Base-by-base conservation (phyloP, 2,797 vertebrate species). In the Sternotherus odoratus region DNA sequence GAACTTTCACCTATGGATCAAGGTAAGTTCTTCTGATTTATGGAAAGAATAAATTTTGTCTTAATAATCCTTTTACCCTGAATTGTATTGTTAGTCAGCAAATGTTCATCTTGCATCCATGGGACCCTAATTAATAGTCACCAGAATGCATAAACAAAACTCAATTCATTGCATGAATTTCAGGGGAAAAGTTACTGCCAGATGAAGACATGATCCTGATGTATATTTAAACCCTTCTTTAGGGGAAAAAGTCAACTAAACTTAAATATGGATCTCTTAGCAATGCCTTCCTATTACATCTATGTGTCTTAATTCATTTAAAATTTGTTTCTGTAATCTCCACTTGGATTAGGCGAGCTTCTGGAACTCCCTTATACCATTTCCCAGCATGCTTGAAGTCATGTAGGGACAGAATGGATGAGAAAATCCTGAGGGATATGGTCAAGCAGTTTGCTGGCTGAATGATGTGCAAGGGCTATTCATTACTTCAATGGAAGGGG, bases 61-160 rank as follows among this genome's bases (percentile, higher is more conserved):
- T 84, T 92, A 60, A 79, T 94, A 95, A 57, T 77, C 87, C 60
- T 17, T 91, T 75, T 87, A n/a, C 72, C 82, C 16, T 95, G 94
- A 78, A 57, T 7, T 77, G 75, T 83, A 78, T 87, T 80, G 21
- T 56, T 86, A 86, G 46, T 92, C 24, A 83, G 77, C 79, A 92
- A 26, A 79, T 4, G 3, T 9, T 77, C 84, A 30, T 92, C 9
- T 93, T 93, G 86, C 85, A 84, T 77, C 46, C 83, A 13, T 13
- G 88, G 1, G 10, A 91, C 83, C 88, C 88, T 83, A 92, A 77
- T 63, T 87, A 60, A 85, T 94, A 8, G 23, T 21, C 19, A 51
- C 79, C 89, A 78, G 17, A 83, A 88, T 57, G 11, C 19, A 78
- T n/a, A 79, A 24, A 39, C 8, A 93, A 49, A 95, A 89, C 90